Base-by-base conservation (phyloP, 1,140 invertebrate genomes). In the Cherax destructor region DNA sequence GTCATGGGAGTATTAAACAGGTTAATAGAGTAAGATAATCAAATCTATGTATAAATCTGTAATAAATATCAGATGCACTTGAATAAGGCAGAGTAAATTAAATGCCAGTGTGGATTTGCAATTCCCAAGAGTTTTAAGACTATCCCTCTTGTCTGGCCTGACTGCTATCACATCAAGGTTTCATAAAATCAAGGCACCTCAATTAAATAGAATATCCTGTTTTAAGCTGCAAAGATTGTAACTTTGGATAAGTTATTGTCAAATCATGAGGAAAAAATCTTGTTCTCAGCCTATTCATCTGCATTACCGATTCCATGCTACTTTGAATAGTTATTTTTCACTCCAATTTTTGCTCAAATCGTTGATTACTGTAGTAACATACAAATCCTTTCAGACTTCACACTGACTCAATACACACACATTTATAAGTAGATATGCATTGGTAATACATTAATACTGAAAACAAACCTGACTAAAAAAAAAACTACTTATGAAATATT, bases 231-330 rank as follows among this genome's bases (percentile, higher is more conserved):
- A 21, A 74, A 74, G 9, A 74, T 30, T 74, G 69, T 74, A 21
- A 30, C 69, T 74, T 74, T 74, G 5, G 69, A 30, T 74, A 74
- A 74, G 69, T 74, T 74, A 74, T 74, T 74, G 69, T 74, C 69
- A 74, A 74, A 74, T 74, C 61, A 74, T 74, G 24, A 74, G 69
- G 69, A 74, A 21, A 74, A 30, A 74, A 30, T 74, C 0, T 5
- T 74, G 24, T 74, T 74, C 69, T 74, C 69, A 74, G 69, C 69
- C 69, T 74, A 74, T 74, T 74, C 69, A 30, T 74, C 24, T 30
- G n/a, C 69, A 74, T 74, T 74, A 74, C n/a, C n/a, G 69, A 74
- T 74, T 74, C 69, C 69, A 74, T 74, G 69, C 69, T 74, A 74
- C 69, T 74, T 74, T 74, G 69, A 74, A 30, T 18, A 69, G 65